These are phyloP conservation scores for Xanthorhoe spadicearia DNA, from an alignment of 2,888 invertebrate genomes.

Conservation along the genomic window DNA sequence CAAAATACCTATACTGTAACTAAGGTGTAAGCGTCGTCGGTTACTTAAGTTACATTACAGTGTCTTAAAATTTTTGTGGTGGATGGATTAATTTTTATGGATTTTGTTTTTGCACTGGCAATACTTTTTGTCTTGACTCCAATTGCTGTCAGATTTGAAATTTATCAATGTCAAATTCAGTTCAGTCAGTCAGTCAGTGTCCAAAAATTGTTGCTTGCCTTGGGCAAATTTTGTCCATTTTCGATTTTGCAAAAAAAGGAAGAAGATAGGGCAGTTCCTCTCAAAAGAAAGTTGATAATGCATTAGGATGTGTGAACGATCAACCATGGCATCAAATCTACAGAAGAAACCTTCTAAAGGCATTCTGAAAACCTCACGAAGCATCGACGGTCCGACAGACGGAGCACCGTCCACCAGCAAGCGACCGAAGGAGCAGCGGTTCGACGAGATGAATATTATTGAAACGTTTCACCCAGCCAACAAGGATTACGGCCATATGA, in stretches of 20 bases:
- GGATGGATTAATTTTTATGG: too few species aligned
- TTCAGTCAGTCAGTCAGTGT: not conserved
- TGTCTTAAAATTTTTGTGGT: too few species aligned
- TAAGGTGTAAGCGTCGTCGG: too few species aligned
- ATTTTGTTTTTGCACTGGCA: not conserved
- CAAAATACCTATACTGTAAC: too few species aligned
- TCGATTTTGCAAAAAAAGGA: not conserved
- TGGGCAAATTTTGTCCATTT: too few species aligned
- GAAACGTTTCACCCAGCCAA: conserved; percentile 98
- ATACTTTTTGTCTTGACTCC: not conserved
- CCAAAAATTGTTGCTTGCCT: conserved; percentile 1
- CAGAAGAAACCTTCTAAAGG: conserved; percentile 94
- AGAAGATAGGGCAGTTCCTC: not conserved
- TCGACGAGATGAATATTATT: conserved; percentile 99
- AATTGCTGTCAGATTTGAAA: not conserved
- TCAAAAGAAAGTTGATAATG: conserved; percentile 16
- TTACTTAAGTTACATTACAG: too few species aligned
- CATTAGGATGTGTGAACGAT: conserved; percentile 45
- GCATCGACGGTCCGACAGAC: conserved; percentile 90
- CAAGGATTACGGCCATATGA: conserved; percentile 99
- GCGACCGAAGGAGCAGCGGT: conserved; percentile 89
- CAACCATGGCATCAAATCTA: conserved; percentile 89
- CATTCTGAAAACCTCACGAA: conserved; percentile 96
- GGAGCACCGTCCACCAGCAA: conserved; percentile 76
- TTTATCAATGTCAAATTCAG: not conserved